Base-by-base conservation (phyloP, 2,888 invertebrate genomes). In the Ditylenchus weischeri region DNA sequence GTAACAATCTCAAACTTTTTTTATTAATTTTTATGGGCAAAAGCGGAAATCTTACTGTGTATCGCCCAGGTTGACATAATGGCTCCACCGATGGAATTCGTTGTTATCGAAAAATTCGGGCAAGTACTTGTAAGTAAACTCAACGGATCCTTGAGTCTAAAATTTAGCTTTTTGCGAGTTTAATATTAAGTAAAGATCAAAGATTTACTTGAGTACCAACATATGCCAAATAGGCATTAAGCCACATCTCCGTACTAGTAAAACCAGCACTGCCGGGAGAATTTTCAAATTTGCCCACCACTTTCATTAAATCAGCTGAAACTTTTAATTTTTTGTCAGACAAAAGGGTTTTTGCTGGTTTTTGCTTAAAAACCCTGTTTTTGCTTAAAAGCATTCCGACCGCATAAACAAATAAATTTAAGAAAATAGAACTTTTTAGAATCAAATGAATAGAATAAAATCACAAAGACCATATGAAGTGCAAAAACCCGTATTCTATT, bases 61-160 rank as follows among this genome's bases (percentile, higher is more conserved):
- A 38, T 72, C 68, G 62, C 79, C 80, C 8, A 82, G 65, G 59
- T 74, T 80, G 47, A 81, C 79, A 65, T 78, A 81, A 57, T 82
- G 80, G 61, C 78, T 78, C 82, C 82, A 82, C 58, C 79, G 69
- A 57, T 79, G 70, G 64, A 79, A 82, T 59, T 81, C 80, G 59
- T 71, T 74, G 36, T 76, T 59, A 18, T 75, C 73, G 72, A 81
- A 79, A 75, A 81, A 81, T 35, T 81, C 81, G 7, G 80, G 81
- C 61, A 81, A 64, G 65, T 81, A 82, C 47, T 78, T 74, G 70
- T 81, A 81, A 54, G 79, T 77, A 75, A 81, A 81, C 57, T 81
- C 81, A 61, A 81, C 78, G 10, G 77, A 76, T 47, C 80, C 81
- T 29, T 76, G 79, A 58, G 79, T 80, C 71, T 78, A 68, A 58